These are phyloP conservation scores for Leucopternis melanops DNA, from an alignment of 2,113 vertebrate genomes.

Conservation along the genomic window DNA sequence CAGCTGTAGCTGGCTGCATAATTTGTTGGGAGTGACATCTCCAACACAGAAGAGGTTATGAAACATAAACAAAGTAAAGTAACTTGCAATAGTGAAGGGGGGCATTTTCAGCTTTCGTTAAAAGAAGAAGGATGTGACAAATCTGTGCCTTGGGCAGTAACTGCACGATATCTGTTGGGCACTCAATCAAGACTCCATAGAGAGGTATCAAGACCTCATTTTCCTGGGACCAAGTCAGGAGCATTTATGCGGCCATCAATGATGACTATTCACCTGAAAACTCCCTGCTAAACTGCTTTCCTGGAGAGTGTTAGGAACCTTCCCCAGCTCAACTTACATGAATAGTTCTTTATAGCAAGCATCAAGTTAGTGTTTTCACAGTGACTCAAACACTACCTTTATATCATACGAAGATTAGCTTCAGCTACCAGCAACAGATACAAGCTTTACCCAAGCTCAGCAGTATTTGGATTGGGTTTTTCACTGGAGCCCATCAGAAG, in stretches of 20 bases:
- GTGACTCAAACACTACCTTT: not conserved
- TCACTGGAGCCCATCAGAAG: not conserved
- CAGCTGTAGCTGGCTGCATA: not conserved
- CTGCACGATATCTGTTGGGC: not conserved
- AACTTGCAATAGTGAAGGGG: not conserved
- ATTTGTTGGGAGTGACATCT: not conserved
- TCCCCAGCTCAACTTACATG: not conserved
- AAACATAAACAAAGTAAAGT: not conserved
- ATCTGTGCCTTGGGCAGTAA: not conserved
- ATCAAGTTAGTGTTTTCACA: not conserved
- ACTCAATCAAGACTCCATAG: not conserved
- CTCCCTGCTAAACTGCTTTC: not conserved
- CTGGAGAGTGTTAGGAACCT: not conserved
- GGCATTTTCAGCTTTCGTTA: not conserved
- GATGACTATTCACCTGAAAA: not conserved
- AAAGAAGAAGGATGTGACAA: not conserved
- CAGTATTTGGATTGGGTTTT: not conserved
- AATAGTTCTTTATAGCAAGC: not conserved
- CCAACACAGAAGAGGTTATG: not conserved
- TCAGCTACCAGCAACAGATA: not conserved
- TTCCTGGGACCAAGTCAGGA: not conserved
- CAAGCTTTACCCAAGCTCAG: not conserved
- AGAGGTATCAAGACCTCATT: not conserved
- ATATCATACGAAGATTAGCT: not conserved
- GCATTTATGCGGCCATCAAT: not conserved